Percentiles rank a stretch among this genome's conserved stretches.
Conservation (phyloP, 2,888 invertebrate genomes). For the Diplolepis rosae region DNA sequence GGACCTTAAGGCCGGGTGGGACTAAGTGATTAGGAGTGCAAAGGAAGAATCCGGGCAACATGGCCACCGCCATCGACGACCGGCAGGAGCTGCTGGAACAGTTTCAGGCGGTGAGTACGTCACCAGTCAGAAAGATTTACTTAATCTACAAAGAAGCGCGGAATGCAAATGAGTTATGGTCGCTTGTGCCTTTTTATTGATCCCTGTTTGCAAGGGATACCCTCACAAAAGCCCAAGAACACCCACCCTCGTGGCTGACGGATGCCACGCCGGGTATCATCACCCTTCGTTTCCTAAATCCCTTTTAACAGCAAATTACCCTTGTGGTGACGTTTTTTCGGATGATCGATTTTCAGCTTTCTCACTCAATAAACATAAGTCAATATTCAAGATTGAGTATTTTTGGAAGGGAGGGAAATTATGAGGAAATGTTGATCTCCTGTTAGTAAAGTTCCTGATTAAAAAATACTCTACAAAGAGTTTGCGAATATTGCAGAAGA, state of each 20-base stretch:
- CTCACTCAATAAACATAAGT: not conserved
- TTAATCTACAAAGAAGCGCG: not conserved
- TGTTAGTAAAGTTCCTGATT: not conserved
- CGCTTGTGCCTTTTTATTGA: slow-evolving; percentile 17
- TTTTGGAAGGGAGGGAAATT: not conserved
- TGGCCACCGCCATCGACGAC: slow-evolving; percentile 72
- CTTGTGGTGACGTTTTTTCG: not conserved
- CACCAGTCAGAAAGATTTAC: not conserved
- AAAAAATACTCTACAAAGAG: not conserved
- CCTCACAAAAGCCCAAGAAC: slow-evolving; percentile 29
- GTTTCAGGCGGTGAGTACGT: slow-evolving; percentile 66
- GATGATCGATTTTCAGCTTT: not conserved
- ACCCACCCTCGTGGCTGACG: slow-evolving; percentile 52
- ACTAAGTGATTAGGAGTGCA: slow-evolving; percentile 15
- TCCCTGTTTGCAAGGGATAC: not conserved
- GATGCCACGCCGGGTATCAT: slow-evolving; percentile 45
- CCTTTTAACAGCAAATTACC: not conserved
- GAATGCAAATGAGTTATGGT: not conserved
- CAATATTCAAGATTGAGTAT: not conserved
- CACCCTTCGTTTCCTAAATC: not conserved
- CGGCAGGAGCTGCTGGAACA: slow-evolving; percentile 71
- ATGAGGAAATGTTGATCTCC: not conserved
- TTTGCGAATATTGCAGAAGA: too few species aligned
- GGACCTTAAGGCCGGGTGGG: slow-evolving; percentile 7
- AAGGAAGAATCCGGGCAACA: slow-evolving; percentile 60